phyloP scores from a whole-genome alignment of 2,797 vertebrate species.

The Neostethus bicornis region DNA sequence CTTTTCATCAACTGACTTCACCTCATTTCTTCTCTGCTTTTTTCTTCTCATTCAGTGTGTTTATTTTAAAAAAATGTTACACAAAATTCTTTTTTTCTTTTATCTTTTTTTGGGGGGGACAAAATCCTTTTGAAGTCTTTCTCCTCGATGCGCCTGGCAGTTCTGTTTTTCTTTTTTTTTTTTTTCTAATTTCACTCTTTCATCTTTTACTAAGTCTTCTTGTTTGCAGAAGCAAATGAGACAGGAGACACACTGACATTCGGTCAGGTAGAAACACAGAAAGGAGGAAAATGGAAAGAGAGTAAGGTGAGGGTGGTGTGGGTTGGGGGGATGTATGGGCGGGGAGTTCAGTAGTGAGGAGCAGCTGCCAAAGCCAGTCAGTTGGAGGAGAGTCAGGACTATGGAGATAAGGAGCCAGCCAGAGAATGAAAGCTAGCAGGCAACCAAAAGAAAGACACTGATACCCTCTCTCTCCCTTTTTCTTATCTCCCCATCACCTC shows the following conservation, averaged over 20 bases:
- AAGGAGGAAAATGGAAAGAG: conserved; percentile 39
- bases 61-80: conserved; percentile 16
- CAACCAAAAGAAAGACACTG: conserved; percentile 72
- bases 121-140: conserved; percentile 25
- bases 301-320: background rate
- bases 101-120: background rate
- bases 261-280: conserved; percentile 60
- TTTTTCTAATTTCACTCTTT: conserved; percentile 38
- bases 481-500: conserved; percentile 52
- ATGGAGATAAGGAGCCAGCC: conserved; percentile 74
- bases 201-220: conserved; percentile 51
- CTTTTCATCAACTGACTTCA: conserved; percentile 27
- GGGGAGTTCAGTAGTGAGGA: conserved; percentile 53
- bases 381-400: conserved; percentile 72
- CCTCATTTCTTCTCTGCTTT: conserved; percentile 55
- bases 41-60: conserved; percentile 19
- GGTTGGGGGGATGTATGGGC: conserved; percentile 13
- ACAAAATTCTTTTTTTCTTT: background rate
- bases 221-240: conserved; percentile 52
- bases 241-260: conserved; percentile 54
- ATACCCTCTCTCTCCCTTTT: conserved; percentile 57
- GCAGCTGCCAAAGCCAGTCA: conserved; percentile 75
- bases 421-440: conserved; percentile 68
- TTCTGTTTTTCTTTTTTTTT: conserved; percentile 40
- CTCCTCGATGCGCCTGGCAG: conserved; percentile 12